Conservation (phyloP, 2,113 vertebrate genomes). For the Etheostoma cragini region DNA sequence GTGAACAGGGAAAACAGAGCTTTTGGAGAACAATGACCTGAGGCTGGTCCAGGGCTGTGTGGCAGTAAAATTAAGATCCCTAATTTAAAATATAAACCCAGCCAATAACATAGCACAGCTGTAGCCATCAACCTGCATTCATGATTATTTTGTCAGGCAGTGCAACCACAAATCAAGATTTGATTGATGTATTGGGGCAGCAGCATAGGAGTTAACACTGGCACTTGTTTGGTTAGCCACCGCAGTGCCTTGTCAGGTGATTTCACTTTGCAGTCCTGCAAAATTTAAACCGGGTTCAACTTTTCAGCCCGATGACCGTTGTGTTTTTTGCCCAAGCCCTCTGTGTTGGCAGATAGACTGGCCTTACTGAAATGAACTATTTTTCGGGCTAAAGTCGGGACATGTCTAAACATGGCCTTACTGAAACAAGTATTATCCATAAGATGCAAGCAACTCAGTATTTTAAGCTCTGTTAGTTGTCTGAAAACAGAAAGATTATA, state of each 20-base stretch:
- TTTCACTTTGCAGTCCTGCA: not conserved
- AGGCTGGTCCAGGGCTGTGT: not conserved
- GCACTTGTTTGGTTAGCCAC: not conserved
- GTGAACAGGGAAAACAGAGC: not conserved
- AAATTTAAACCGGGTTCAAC: not conserved
- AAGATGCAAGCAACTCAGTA: not conserved
- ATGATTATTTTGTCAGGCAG: too few species aligned
- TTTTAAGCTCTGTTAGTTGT: constrained; percentile 4
- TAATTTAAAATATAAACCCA: not conserved
- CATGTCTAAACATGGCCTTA: constrained; percentile 1
- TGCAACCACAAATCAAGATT: not conserved
- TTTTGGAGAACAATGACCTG: not conserved
- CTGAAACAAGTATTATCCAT: not conserved
- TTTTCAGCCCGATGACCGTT: not conserved
- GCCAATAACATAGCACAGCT: not conserved
- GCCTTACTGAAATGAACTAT: not conserved
- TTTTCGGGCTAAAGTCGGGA: not conserved
- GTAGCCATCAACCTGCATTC: not conserved
- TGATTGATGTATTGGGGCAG: not conserved
- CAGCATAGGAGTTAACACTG: not conserved
- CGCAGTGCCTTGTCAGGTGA: not conserved
- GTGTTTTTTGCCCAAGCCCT: not conserved
- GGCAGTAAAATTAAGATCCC: not conserved
- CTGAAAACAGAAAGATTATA: not conserved
- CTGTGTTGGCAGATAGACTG: not conserved